Percentiles rank a stretch among this genome's conserved stretches.
Conservation (phyloP, 2,888 invertebrate species). For the Spisula solida region DNA sequence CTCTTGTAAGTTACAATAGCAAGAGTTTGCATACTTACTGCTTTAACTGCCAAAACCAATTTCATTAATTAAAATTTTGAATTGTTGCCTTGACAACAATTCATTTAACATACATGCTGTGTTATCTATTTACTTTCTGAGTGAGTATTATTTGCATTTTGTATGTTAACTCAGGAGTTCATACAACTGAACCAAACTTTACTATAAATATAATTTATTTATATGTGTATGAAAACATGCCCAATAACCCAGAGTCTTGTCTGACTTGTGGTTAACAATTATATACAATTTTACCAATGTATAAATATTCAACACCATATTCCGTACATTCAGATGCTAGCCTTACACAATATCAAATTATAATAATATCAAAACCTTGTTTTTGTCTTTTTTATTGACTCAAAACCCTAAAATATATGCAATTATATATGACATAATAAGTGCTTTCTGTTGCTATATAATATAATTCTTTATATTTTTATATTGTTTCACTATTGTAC, state of each 20-base stretch:
- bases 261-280: too few species aligned
- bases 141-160: too few species aligned
- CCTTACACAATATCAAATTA: neutral
- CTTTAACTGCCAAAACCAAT: neutral
- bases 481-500: neutral
- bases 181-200: too few species aligned
- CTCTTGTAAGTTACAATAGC: neutral
- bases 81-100: neutral
- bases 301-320: too few species aligned
- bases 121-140: neutral
- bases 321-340: too few species aligned
- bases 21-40: neutral
- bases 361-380: neutral
- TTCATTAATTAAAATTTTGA: neutral
- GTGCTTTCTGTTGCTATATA: neutral
- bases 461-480: neutral
- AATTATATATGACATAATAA: neutral
- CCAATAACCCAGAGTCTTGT: too few species aligned
- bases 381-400: neutral
- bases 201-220: too few species aligned
- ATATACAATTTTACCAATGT: too few species aligned
- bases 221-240: too few species aligned
- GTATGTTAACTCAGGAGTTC: too few species aligned
- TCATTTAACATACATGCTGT: neutral
- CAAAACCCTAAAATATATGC: neutral